A percentile compares a stretch with the other conserved stretches of the same genome.
Conservation (phyloP, 2,888 invertebrate genomes). For the Priocnemis perturbator region DNA sequence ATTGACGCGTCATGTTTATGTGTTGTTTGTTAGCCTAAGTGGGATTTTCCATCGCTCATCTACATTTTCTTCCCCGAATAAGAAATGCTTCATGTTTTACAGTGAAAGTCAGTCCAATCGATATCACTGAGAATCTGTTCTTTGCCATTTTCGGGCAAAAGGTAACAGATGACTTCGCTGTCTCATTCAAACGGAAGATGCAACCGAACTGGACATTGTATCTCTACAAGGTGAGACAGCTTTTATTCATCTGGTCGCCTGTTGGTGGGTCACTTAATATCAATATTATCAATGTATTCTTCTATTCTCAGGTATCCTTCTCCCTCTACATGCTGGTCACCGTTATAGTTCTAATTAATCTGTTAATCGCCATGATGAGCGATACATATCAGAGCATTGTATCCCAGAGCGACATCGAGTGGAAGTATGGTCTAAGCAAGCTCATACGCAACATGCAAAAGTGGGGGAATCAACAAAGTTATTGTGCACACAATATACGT, state of each 20-base stretch:
- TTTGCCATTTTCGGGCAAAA: constrained; percentile 99
- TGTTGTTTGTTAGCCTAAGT: no score
- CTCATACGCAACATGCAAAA: constrained; percentile 85
- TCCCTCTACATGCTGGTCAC: constrained; percentile 99
- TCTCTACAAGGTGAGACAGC: constrained; percentile 83
- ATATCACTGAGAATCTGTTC: constrained; percentile 98
- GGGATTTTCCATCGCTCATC: no score
- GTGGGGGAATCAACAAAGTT: constrained; percentile 50
- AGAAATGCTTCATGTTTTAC: constrained; percentile 59
- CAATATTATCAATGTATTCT: no score
- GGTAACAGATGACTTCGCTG: constrained; percentile 81
- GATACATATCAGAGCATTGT: constrained; percentile 99
- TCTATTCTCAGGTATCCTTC: constrained; percentile 79
- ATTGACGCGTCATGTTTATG: no score
- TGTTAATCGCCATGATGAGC: constrained; percentile 99
- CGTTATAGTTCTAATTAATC: constrained; percentile 98
- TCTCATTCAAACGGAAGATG: constrained; percentile 68
- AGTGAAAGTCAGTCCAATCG: constrained; percentile 93
- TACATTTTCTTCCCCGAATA: no score
- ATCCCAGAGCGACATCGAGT: constrained; percentile 86
- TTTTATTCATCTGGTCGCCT: background rate
- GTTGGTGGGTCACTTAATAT: no score
- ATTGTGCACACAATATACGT: no score
- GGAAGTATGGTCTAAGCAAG: constrained; percentile 87
- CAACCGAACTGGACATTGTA: constrained; percentile 91